Evolutionary conservation across 2,888 invertebrate genomes (phyloP), one percentile per base, ranked within the genome.

Genomic region (Hedychridium roseum): DNA sequence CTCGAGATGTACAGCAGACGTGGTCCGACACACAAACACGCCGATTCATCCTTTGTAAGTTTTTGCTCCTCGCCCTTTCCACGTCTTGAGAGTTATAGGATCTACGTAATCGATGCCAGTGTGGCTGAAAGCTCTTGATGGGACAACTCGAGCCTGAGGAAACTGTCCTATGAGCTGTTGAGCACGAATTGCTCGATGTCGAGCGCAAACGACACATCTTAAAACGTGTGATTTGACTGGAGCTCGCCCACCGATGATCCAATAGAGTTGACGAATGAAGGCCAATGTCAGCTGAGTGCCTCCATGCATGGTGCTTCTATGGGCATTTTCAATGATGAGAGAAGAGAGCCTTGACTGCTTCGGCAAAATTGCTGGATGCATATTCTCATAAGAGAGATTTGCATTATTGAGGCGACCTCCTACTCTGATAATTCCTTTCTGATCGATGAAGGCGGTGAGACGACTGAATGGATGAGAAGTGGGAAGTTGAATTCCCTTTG

Each of bases 1-100:
- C 23, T 66, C 66, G 1, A 65, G 28, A 32, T 65, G 66, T 1
- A 66, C 32, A 1, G 64, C 66, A n/a, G 55, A 60, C 1, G 60
- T 56, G 0, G 52, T 20, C n/a, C 62, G 23, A 34, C 68, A 65
- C 4, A 68, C 48, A 23, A 66, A 65, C 5, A 62, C 21, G 2
- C 50, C 37, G 2, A 65, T 30, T 39, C 60, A 65, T 0, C 32
- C 45, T 21, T 66, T 66, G 3, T 39, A 23, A 2, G 31, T 14
- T 35, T 43, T 44, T 0, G 43, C 18, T 5, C 42, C 45, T 21
- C 60, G 23, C 1, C 50, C 44, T n/a, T 40, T 41, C 20, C 21
- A 43, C 0, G 49, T 32, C 3, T 43, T 44, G 6, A 64, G 1
- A 1, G 18, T n/a, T 26, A 61, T 30, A 3, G 66, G 66, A 4